These are phyloP conservation scores for Bombus haemorrhoidalis DNA, from an alignment of 1,140 invertebrate genomes.

Conservation along the genomic window DNA sequence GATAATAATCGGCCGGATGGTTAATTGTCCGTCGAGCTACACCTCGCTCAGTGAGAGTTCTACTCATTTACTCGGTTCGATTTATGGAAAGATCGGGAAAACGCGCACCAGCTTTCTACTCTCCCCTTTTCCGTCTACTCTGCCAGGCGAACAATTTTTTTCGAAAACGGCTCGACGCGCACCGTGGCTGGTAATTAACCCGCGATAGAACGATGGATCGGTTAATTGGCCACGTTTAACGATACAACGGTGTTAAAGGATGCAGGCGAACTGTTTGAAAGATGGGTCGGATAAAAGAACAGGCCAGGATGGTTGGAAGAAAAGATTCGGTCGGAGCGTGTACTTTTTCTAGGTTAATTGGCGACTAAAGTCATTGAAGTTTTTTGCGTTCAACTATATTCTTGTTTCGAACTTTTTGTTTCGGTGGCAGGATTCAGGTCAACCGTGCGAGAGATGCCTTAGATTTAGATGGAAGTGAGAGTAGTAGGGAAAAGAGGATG, in stretches of 20 bases:
- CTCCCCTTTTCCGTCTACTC: neutral
- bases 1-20: slow-evolving; percentile 63
- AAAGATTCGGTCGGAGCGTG: neutral
- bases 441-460: neutral
- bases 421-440: neutral
- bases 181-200: slow-evolving; percentile 20
- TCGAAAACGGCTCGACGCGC: neutral
- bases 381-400: neutral
- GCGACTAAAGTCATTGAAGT: neutral
- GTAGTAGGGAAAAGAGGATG: neutral
- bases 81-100: slow-evolving; percentile 48
- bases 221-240: slow-evolving; percentile 14
- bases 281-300: neutral
- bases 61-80: neutral
- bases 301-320: neutral
- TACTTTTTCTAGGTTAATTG: neutral
- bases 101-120: slow-evolving; percentile 28
- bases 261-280: neutral
- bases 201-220: neutral
- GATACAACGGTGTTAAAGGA: neutral
- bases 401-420: neutral
- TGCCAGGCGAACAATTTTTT: neutral
- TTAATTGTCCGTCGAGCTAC: slow-evolving; percentile 56
- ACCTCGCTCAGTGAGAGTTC: slow-evolving; percentile 25
- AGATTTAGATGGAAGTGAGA: neutral